Percentiles rank a stretch among this genome's conserved stretches.
Conservation (phyloP, 2,113 vertebrate genomes). For the Ranitomeya imitator region DNA sequence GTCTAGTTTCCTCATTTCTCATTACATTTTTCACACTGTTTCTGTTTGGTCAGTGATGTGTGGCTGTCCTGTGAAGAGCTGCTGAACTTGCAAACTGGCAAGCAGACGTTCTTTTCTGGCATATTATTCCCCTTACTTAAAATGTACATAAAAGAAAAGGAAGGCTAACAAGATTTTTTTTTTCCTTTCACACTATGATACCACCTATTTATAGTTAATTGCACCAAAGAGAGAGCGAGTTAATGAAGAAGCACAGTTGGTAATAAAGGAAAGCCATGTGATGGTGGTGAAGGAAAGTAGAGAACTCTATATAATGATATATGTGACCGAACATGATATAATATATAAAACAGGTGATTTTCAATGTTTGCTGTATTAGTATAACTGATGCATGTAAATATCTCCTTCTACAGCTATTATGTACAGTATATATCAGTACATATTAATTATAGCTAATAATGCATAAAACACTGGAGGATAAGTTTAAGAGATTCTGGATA, state of each 20-base stretch:
- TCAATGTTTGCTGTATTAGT: not conserved
- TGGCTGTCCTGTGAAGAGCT: slow-evolving; percentile 62
- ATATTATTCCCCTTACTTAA: slow-evolving; percentile 58
- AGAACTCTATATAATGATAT: not conserved
- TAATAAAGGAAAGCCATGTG: not conserved
- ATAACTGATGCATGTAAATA: too few relatives aligned
- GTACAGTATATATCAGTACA: too few relatives aligned
- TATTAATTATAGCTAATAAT: too few relatives aligned
- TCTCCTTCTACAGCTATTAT: too few relatives aligned
- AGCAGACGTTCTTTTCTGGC: slow-evolving; percentile 66
- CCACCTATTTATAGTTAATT: slow-evolving; percentile 42
- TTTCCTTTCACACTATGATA: slow-evolving; percentile 3
- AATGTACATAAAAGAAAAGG: slow-evolving; percentile 54
- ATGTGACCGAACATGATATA: not conserved
- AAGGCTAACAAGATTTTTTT: slow-evolving; percentile 57
- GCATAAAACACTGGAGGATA: too few relatives aligned
- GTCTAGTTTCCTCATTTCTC: slow-evolving; percentile 61
- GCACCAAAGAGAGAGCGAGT: slow-evolving; percentile 28
- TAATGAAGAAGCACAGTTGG: slow-evolving; percentile 28
- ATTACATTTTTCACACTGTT: slow-evolving; percentile 56
- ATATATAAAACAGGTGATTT: not conserved
- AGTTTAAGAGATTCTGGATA: too few relatives aligned
- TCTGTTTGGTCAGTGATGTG: slow-evolving; percentile 73
- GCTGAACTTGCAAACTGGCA: slow-evolving; percentile 61
- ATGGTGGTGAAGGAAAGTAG: not conserved